A percentile compares a stretch with the other conserved stretches of the same genome.
These are phyloP conservation scores for Timema podura DNA, from an alignment of 2,888 invertebrate genomes.

Conservation along the genomic window DNA sequence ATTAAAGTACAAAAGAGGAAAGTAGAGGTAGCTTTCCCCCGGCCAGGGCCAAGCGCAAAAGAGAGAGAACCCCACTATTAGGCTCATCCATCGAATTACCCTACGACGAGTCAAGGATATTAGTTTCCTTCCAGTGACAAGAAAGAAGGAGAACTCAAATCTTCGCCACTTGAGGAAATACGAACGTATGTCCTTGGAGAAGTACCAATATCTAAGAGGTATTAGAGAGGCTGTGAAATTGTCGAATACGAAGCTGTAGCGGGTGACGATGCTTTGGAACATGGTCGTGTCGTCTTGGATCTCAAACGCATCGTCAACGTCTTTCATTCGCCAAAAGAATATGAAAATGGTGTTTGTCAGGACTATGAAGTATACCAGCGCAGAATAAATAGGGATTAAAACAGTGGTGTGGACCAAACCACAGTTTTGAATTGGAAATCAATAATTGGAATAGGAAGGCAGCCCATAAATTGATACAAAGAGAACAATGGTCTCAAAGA, in stretches of 20 bases:
- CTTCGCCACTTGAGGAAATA: slow-evolving; percentile 5
- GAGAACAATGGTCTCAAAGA: background rate
- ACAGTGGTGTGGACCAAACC: too few species aligned
- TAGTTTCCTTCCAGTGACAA: background rate
- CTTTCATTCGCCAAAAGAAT: too few species aligned
- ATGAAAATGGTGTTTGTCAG: too few species aligned
- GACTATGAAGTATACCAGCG: too few species aligned
- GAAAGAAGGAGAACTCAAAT: background rate
- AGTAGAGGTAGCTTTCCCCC: background rate
- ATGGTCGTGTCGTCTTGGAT: too few species aligned
- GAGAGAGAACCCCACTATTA: background rate
- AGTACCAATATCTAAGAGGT: background rate
- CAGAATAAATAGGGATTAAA: too few species aligned
- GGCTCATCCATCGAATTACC: background rate
- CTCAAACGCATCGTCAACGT: too few species aligned
- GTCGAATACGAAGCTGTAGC: background rate
- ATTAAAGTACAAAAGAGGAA: background rate
- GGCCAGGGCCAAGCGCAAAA: background rate
- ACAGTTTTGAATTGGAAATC: too few species aligned
- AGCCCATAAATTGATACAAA: background rate
- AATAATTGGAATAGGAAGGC: background rate
- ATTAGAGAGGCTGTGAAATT: background rate
- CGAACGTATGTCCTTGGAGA: background rate
- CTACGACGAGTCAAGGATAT: background rate
- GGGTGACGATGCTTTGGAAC: background rate